Conservation (phyloP, 1,140 invertebrate species). For the Aphelenchoides besseyi region DNA sequence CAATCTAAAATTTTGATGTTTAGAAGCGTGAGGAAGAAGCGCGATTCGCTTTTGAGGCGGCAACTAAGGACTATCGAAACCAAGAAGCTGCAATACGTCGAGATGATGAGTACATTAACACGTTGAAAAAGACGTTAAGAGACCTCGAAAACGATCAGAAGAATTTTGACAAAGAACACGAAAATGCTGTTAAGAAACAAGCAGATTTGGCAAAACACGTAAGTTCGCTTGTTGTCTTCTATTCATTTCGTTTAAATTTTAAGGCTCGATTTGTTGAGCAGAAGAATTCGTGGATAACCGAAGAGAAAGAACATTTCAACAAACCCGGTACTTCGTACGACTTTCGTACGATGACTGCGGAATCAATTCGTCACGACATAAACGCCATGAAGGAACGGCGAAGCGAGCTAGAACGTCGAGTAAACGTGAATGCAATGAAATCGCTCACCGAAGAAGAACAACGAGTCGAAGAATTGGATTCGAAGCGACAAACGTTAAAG, state of each 20-base stretch:
- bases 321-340: conserved; percentile 45
- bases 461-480: conserved; percentile 25
- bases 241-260: neutral
- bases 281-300: conserved; percentile 36
- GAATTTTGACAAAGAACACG: neutral
- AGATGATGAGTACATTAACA: neutral
- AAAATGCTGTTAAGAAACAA: neutral
- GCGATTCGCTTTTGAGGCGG: neutral
- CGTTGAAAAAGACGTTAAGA: neutral
- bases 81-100: neutral
- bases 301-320: conserved; percentile 52
- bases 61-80: neutral
- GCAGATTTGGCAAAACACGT: neutral
- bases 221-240: neutral
- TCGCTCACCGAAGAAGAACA: conserved; percentile 25
- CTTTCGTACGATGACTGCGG: conserved; percentile 36
- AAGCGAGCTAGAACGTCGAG: conserved; percentile 30
- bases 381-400: conserved; percentile 26
- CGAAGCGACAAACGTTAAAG: conserved; percentile 34
- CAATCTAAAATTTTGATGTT: neutral
- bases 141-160: neutral
- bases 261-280: conserved; percentile 31
- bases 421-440: conserved; percentile 51
- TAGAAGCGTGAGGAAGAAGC: neutral
- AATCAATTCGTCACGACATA: conserved; percentile 29